Evolutionary conservation across 1,140 invertebrate species (phyloP), one percentile per base, ranked within the genome.

Genomic region (Latrodectus geometricus): DNA sequence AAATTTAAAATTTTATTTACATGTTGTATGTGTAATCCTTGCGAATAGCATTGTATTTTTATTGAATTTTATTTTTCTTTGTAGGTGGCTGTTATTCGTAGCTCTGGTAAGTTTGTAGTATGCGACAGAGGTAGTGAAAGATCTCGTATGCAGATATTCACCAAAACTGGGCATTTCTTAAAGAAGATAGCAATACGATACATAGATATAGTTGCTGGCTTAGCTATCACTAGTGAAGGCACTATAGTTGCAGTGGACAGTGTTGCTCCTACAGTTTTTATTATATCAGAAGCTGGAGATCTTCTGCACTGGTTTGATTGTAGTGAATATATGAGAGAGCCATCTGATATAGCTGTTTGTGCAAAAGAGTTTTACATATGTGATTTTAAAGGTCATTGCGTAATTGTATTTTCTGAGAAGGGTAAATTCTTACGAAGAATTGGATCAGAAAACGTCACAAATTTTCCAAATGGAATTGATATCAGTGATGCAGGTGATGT

Each of bases 321-420:
- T 92, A 97, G 96, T 90, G 96, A 97, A 91, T 96, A 97, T 90
- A 98, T 99, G 97, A 93, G 96, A 88, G 97, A 99, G 91, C 97
- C 97, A 17, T 98, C 97, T 78, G 97, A 99, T 92, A 97, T 99
- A 90, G 97, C 97, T 86, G 96, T 99, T 88, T 95, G 94, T 92
- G 96, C 96, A 87, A 96, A 97, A 90, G 96, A 98, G 91, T 98
- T 97, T 92, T 99, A 97, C 92, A 96, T 99, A 48, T 99, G 97
- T 91, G 97, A 99, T 91, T 99, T 98, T 91, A 99, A 99, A 92
- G 97, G 97, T 80, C 97, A 99, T 91, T 98, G 97, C 91, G 97
- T 99, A 20, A 96, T 97, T 56, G 97, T 99, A 21, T 98, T 98
- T 91, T 95, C 95, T 90, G 96, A 97, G 90, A 95, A 96, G 81